Evolutionary conservation across 1,140 invertebrate genomes (phyloP).

Genomic region (Oppia nitens): DNA sequence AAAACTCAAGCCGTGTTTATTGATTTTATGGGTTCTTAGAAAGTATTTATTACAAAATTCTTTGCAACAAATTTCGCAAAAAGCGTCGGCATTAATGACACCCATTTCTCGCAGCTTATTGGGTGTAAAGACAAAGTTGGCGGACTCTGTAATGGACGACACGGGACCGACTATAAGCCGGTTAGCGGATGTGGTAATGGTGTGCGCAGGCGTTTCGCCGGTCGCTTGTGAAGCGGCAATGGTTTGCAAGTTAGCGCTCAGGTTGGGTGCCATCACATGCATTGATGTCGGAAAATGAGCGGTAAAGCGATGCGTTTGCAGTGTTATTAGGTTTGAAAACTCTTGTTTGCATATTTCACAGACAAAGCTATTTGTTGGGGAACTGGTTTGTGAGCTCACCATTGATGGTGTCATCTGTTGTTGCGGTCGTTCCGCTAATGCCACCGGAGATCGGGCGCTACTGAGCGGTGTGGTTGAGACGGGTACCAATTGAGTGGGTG

Average conservation of each 20-base stretch:
- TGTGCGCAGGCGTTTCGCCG: background rate
- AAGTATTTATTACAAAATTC: slow-evolving; percentile 58
- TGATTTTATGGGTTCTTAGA: slow-evolving; percentile 39
- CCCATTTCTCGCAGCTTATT: slow-evolving; percentile 54
- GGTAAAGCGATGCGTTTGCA: slow-evolving; percentile 29
- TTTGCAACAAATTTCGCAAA: slow-evolving; percentile 85
- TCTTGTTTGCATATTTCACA: slow-evolving; percentile 87
- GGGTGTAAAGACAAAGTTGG: slow-evolving; percentile 33
- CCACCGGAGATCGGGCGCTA: no score
- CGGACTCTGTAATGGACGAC: slow-evolving; percentile 11
- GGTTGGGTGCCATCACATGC: slow-evolving; percentile 1
- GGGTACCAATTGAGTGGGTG: background rate
- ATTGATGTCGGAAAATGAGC: slow-evolving; percentile 3
- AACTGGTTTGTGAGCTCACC: slow-evolving; percentile 23
- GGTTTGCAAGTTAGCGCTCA: slow-evolving; percentile 6
- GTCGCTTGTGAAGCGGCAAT: background rate
- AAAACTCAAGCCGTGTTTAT: slow-evolving; percentile 35
- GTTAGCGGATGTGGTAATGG: slow-evolving; percentile 8
- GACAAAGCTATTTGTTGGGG: slow-evolving; percentile 7
- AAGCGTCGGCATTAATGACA: slow-evolving; percentile 67
- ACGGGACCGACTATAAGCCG: background rate
- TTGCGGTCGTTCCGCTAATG: slow-evolving; percentile 7
- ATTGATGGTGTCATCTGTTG: slow-evolving; percentile 15
- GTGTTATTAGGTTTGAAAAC: slow-evolving; percentile 96
- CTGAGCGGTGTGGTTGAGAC: background rate